A percentile compares a stretch with the other conserved stretches of the same genome.
These are phyloP conservation scores for Phyto melanocephala DNA, from an alignment of 2,888 invertebrate genomes.

Conservation along the genomic window DNA sequence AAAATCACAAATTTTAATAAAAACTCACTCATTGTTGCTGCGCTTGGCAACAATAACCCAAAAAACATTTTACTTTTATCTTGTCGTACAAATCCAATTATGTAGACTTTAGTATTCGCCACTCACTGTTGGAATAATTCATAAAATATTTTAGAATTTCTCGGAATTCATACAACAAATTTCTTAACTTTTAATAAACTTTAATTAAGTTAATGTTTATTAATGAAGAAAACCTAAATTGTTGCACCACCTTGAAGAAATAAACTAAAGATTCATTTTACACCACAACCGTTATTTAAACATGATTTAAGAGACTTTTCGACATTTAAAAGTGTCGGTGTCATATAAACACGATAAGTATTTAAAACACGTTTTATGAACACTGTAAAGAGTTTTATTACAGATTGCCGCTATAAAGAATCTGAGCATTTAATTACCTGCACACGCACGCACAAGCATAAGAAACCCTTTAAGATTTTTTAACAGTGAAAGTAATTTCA, in stretches of 20 bases:
- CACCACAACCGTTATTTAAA: conserved; percentile 22
- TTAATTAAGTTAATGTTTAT: conserved; percentile 18
- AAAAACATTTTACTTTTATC: too few relatives aligned
- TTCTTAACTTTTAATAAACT: neutral
- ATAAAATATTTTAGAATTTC: neutral
- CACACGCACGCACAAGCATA: neutral
- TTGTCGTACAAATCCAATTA: too few relatives aligned
- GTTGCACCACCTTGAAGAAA: conserved; percentile 41
- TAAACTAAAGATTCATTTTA: neutral
- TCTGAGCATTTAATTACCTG: conserved; percentile 40
- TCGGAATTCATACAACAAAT: neutral
- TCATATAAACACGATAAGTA: neutral
- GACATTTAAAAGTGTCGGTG: conserved; percentile 29
- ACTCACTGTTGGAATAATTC: neutral
- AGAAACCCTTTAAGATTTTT: conserved; percentile 12
- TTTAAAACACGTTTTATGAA: conserved; percentile 2
- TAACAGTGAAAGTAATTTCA: conserved; percentile 59
- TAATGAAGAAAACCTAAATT: neutral
- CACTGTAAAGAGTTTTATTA: conserved; percentile 19
- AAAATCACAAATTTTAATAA: too few relatives aligned
- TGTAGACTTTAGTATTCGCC: too few relatives aligned
- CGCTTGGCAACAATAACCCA: too few relatives aligned
- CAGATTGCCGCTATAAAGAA: conserved; percentile 29
- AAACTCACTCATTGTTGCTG: too few relatives aligned
- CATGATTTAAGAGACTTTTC: conserved; percentile 51